phyloP scores from a whole-genome alignment of 2,888 invertebrate species.

The Drosophila niveifrons region DNA sequence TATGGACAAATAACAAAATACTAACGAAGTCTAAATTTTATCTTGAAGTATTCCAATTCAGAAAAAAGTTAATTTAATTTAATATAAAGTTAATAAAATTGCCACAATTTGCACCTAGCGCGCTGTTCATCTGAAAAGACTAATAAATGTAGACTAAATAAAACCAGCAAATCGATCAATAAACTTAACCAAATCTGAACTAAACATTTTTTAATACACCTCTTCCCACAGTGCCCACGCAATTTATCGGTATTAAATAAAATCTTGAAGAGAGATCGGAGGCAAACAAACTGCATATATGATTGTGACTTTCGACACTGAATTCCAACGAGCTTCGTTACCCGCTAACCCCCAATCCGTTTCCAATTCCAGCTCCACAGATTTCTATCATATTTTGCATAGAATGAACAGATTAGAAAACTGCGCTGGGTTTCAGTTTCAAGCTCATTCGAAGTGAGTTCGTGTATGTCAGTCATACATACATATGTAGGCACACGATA shows the following conservation, averaged over 20 bases:
- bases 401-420: conserved; percentile 66
- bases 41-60: no score
- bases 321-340: conserved; percentile 57
- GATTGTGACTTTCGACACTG: conserved; percentile 67
- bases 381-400: conserved; percentile 81
- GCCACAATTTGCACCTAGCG: no score
- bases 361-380: conserved; percentile 24
- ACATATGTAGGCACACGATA: conserved; percentile 61
- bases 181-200: no score
- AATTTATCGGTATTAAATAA: conserved; percentile 25
- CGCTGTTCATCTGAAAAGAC: no score
- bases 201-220: neutral
- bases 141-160: no score
- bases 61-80: no score
- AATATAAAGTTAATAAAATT: no score
- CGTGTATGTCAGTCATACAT: conserved; percentile 58
- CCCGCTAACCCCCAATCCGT: conserved; percentile 8
- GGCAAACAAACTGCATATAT: conserved; percentile 59
- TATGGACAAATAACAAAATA: no score
- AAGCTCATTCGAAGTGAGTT: neutral
- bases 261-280: conserved; percentile 14
- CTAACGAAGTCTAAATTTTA: no score
- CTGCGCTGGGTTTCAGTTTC: conserved; percentile 23
- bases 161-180: no score
- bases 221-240: conserved; percentile 39